Evolutionary conservation across 2,888 invertebrate genomes (phyloP).

Genomic region (Marronus borbonicus): DNA sequence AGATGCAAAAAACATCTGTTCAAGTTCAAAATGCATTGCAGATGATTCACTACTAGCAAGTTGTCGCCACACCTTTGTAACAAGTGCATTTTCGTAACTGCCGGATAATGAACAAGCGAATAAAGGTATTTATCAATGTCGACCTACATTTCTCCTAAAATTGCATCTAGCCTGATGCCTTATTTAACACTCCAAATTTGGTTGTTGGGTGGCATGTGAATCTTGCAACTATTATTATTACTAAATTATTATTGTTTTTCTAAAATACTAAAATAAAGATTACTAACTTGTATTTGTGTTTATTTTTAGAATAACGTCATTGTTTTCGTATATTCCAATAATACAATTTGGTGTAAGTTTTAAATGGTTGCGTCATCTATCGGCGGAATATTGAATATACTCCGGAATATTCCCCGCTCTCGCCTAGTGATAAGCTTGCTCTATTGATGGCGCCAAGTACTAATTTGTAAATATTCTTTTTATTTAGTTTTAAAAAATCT

Average conservation of each 20-base stretch:
- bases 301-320: not conserved
- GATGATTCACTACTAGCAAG: not conserved
- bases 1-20: not conserved
- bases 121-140: no score
- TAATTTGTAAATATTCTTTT: no score
- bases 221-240: not conserved
- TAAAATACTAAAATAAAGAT: not conserved
- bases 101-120: not conserved
- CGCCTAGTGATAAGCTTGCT: no score
- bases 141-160: no score
- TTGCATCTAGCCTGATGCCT: not conserved
- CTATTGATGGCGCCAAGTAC: no score
- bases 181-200: not conserved
- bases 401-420: no score
- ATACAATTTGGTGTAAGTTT: not conserved
- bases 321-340: not conserved
- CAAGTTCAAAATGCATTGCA: not conserved
- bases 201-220: not conserved
- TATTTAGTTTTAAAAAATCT: no score
- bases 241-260: not conserved
- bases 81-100: not conserved
- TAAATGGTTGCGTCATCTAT: not conserved
- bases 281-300: not conserved
- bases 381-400: no score
- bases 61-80: not conserved